Evolutionary conservation across 2,888 invertebrate species (phyloP).

Genomic region (Fragum fragum): DNA sequence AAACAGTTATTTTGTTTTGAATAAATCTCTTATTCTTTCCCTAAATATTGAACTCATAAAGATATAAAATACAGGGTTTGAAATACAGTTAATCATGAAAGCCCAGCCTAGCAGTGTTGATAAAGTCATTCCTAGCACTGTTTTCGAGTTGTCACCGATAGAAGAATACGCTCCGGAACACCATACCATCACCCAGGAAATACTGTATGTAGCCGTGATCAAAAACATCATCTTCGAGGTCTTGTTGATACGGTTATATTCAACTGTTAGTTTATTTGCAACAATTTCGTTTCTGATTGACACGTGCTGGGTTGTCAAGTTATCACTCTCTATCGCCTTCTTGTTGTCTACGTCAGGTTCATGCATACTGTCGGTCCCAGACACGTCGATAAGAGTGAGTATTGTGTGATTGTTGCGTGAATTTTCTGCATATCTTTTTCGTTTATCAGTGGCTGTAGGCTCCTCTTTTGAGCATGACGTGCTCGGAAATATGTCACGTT

Average conservation of each 20-base stretch:
- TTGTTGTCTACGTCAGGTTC: background rate
- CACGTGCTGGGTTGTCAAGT: background rate
- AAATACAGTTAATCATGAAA: conserved; percentile 13
- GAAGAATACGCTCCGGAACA: conserved; percentile 2
- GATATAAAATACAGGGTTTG: conserved; percentile 12
- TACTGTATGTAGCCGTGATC: conserved; percentile 1
- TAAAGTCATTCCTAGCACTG: background rate
- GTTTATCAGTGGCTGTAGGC: background rate
- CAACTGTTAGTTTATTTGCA: background rate
- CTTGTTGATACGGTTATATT: background rate
- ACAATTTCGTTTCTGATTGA: background rate
- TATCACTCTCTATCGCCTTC: background rate
- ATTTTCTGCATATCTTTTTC: background rate
- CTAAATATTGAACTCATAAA: conserved; percentile 12
- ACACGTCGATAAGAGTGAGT: background rate
- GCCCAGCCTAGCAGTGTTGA: background rate
- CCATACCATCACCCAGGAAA: background rate
- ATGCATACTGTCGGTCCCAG: background rate
- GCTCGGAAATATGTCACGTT: background rate
- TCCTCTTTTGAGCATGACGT: background rate
- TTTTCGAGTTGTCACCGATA: background rate
- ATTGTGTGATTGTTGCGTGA: background rate
- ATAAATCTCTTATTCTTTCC: background rate
- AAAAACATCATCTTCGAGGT: conserved; percentile 20
- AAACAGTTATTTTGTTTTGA: background rate